These are phyloP conservation scores for Scleropages formosus DNA, from an alignment of 2,797 vertebrate genomes.

Conservation along the genomic window DNA sequence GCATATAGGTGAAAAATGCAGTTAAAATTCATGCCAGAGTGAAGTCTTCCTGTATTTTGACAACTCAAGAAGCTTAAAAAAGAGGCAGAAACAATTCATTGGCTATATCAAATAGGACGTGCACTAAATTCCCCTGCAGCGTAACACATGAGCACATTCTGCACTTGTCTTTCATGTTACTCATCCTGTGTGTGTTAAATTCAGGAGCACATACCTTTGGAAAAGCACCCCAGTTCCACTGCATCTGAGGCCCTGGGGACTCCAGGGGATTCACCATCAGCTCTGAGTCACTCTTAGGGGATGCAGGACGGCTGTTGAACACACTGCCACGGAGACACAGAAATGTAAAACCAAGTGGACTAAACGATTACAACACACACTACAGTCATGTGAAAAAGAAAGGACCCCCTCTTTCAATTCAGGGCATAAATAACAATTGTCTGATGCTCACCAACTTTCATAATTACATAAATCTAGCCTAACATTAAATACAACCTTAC, in stretches of 20 bases:
- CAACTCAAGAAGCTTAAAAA: too few relatives aligned
- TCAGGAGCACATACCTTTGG: constrained; percentile 69
- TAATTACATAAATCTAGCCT: neutral
- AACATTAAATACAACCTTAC: neutral
- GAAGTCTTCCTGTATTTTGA: too few relatives aligned
- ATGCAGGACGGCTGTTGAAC: constrained; percentile 54
- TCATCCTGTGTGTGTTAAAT: neutral
- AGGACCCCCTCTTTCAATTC: neutral
- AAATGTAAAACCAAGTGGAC: neutral
- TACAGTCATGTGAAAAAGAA: neutral
- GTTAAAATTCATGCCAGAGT: too few relatives aligned
- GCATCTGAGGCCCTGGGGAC: constrained; percentile 72
- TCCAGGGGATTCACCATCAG: constrained; percentile 72
- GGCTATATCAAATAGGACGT: too few relatives aligned
- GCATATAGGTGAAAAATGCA: too few relatives aligned
- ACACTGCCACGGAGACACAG: constrained; percentile 54
- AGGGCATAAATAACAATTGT: too few relatives aligned
- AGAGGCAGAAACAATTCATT: too few relatives aligned
- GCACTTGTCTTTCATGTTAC: too few relatives aligned
- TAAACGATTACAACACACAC: neutral
- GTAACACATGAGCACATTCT: too few relatives aligned
- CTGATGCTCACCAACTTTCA: constrained; percentile 3
- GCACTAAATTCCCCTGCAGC: too few relatives aligned
- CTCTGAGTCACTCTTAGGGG: constrained; percentile 91
- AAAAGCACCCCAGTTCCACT: constrained; percentile 92